Conservation (phyloP, 1,140 invertebrate species). For the Eriosoma lanigerum region DNA sequence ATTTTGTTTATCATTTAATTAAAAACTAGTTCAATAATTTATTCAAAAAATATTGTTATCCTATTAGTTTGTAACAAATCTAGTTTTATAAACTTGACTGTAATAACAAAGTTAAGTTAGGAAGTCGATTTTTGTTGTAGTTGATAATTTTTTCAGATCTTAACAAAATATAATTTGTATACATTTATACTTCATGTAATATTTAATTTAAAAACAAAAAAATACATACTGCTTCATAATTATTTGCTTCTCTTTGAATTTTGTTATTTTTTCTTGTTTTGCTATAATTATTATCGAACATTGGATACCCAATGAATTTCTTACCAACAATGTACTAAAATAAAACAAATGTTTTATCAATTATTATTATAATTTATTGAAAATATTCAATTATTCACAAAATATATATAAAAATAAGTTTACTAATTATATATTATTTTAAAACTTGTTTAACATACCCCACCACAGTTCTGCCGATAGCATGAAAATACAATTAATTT, state of each 20-base stretch:
- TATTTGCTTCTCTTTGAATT: neutral
- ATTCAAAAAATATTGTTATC: no score
- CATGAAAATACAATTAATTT: neutral
- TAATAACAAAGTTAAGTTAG: no score
- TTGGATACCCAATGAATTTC: conserved; percentile 34
- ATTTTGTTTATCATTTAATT: no score
- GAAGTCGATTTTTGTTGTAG: neutral
- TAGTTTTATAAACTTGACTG: no score
- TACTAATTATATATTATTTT: no score
- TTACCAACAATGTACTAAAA: conserved; percentile 38
- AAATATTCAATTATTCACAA: no score
- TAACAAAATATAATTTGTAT: neutral
- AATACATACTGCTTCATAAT: conserved; percentile 13
- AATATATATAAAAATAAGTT: no score
- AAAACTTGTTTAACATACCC: conserved; percentile 34
- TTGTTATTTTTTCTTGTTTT: conserved; percentile 38
- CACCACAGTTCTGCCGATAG: conserved; percentile 21
- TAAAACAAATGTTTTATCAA: neutral
- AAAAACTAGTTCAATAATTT: no score
- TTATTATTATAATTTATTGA: no score
- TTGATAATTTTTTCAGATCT: neutral
- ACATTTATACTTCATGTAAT: neutral
- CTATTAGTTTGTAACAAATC: no score
- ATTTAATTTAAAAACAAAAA: neutral
- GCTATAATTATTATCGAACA: conserved; percentile 1